These are phyloP conservation scores for Bombus haemorrhoidalis DNA, from an alignment of 1,140 invertebrate species.

Conservation along the genomic window DNA sequence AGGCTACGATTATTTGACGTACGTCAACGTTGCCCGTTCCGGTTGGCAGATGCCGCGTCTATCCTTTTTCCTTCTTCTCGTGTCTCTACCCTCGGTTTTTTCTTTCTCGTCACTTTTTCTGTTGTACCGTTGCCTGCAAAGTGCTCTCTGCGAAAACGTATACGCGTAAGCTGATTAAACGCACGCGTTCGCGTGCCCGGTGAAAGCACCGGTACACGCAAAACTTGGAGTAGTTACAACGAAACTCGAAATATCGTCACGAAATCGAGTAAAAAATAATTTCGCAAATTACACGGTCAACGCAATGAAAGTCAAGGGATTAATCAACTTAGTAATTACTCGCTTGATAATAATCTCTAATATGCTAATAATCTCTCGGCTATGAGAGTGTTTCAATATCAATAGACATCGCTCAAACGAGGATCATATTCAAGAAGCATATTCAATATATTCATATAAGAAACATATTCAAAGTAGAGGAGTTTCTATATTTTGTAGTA, in stretches of 20 bases:
- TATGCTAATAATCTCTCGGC: background rate
- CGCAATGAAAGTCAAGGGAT: background rate
- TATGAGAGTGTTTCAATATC: background rate
- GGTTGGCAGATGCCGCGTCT: too few species aligned
- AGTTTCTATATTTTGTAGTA: too few species aligned
- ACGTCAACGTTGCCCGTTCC: background rate
- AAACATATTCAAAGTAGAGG: too few species aligned
- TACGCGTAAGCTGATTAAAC: conserved; percentile 25
- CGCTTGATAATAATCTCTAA: background rate
- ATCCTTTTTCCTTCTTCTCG: background rate
- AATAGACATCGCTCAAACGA: background rate
- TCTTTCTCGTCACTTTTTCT: background rate
- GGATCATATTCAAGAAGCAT: background rate
- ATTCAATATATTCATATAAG: too few species aligned
- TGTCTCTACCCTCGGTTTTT: background rate
- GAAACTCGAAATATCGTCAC: background rate
- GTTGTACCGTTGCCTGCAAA: background rate
- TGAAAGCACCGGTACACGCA: background rate
- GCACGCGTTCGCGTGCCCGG: background rate
- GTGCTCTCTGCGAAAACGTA: background rate
- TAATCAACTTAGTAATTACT: background rate
- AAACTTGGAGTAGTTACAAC: background rate
- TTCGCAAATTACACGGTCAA: background rate
- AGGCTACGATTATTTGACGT: conserved; percentile 31
- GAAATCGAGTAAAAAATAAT: background rate